Base-by-base conservation (phyloP, 2,113 vertebrate species). In the Mobula hypostoma region DNA sequence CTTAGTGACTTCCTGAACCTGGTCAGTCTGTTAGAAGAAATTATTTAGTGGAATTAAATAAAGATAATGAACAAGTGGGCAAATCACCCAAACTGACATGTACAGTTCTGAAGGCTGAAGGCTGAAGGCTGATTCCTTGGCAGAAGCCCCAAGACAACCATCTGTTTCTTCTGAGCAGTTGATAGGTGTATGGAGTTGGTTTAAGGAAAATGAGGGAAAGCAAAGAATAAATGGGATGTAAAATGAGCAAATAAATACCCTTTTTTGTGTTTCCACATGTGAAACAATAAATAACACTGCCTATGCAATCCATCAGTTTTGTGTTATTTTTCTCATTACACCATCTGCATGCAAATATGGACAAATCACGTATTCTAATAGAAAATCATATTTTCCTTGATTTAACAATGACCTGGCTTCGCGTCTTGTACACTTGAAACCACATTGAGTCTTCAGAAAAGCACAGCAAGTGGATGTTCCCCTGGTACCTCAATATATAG, bases 211-310 rank as follows among this genome's bases (percentile, higher is more conserved):
- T 36, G 32, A n/a, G 9, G 5, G 15, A 19, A 68, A 27, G 36
- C 24, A 17, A 8, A 9, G 32, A 72, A 15, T 8, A 74, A 48
- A 68, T 63, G 32, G 32, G 77, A 61, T 63, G 63, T 66, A 90
- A 68, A 32, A 66, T 66, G 85, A 32, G 61, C 85, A 66, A 66
- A 90, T 74, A 66, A n/a, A 63, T 63, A 66, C 85, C 61, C n/a
- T 29, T 68, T 32, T 83, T 66, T 90, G 85, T 90, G 85, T 90
- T 90, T 90, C 85, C 85, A 32, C 0, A 5, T 66, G 61, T 90
- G 85, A 90, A 66, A 90, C 85, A 90, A 90, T 90, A 90, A 90
- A 90, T 66, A n/a, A 61, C 32, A 61, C 58, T 66, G 61, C 61
- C 61, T 2, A 90, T 90, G 85, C 85, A 90, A 90, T 63, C 12